Base-by-base conservation (phyloP, 35 echinoderm and acorn worm species). In the Chiridota heheva region DNA sequence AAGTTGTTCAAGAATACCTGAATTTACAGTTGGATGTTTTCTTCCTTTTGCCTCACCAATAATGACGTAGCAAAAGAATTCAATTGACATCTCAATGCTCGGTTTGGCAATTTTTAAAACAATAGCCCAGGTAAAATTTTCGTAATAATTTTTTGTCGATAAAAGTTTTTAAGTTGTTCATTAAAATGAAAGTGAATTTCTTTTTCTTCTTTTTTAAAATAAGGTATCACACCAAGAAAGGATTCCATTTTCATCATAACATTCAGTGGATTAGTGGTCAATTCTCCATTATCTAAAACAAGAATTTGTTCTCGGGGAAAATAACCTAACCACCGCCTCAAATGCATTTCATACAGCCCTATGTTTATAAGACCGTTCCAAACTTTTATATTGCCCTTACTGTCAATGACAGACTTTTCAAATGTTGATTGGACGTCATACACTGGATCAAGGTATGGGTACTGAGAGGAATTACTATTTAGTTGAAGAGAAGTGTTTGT, bases 161-260 rank as follows among this genome's bases (percentile, higher is more conserved):
- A 87, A 58, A 87, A 87, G 0, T 73, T 73, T 40, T 76, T 77
- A 36, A 42, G 77, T 41, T 66, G 26, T n/a, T n/a, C n/a, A 27
- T 72, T 87, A 30, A 87, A 77, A 36, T 87, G 57, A 68, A 87
- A 87, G 70, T 87, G 40, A n/a, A n/a, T n/a, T n/a, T n/a, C n/a
- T n/a, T n/a, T n/a, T n/a, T n/a, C n/a, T 55, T 78, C 55, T 29
- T 32, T 27, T 28, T 62, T 34, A 42, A 85, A 79, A 58, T 44
- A 85, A 4, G 73, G 66, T 1, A 48, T 12, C 28, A 91, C 44
- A 0, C 63, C 81, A 30, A 91, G 56, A 57, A 91, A 91, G 13
- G 40, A 20, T 63, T 91, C 81, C 6, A 91, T 51, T 35, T 16
- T 3, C 42, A 45, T 31, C 39, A 91, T 16, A 6, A 49, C 63